Conservation (phyloP, 1,140 invertebrate genomes). For the Drosophila repletoides region DNA sequence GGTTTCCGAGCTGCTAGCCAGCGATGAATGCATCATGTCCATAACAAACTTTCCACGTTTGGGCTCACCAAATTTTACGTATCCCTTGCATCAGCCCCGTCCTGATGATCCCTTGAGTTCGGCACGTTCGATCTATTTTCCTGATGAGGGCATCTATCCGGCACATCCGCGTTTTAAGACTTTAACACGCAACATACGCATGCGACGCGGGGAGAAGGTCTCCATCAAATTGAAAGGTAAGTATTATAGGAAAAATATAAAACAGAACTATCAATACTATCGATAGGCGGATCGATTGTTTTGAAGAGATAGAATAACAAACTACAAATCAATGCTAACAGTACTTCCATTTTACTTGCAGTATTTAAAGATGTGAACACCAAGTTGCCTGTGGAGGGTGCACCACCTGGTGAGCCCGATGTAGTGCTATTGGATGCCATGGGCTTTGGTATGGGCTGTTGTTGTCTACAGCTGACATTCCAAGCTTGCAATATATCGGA, state of each 20-base stretch:
- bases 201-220: constrained; percentile 96
- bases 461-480: constrained; percentile 97
- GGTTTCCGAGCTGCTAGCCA: constrained; percentile 89
- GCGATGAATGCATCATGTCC: constrained; percentile 93
- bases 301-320: too few species aligned
- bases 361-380: constrained; percentile 95
- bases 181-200: constrained; percentile 95
- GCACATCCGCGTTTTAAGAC: constrained; percentile 98
- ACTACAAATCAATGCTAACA: background rate
- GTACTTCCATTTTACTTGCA: constrained; percentile 83
- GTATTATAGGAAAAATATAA: too few species aligned
- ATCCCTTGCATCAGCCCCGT: constrained; percentile 88
- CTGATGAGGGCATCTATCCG: constrained; percentile 95
- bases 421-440: constrained; percentile 99
- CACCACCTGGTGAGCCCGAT: constrained; percentile 86
- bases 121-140: constrained; percentile 95
- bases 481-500: constrained; percentile 97
- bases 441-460: constrained; percentile 99
- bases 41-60: constrained; percentile 96
- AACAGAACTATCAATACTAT: too few species aligned
- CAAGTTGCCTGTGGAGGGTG: constrained; percentile 91
- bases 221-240: constrained; percentile 97
- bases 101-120: constrained; percentile 87
- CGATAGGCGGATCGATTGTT: too few species aligned
- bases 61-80: constrained; percentile 95